phyloP scores from a whole-genome alignment of 2,113 vertebrate genomes.

The Macaca fascicularis region DNA sequence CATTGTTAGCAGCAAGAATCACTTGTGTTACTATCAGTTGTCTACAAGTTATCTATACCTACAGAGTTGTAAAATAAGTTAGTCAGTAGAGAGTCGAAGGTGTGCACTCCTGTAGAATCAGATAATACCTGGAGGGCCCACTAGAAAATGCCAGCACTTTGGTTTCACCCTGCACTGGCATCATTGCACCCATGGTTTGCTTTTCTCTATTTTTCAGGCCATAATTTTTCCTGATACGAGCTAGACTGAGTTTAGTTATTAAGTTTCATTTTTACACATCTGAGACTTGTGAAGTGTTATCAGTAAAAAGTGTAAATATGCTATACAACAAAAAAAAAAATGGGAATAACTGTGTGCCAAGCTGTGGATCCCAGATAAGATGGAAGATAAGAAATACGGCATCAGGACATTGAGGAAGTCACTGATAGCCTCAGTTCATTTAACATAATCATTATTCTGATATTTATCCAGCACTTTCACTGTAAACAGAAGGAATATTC shows the following conservation, averaged over 20 bases:
- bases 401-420: not conserved
- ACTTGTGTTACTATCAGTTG: not conserved
- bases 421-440: not conserved
- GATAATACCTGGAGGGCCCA: not conserved
- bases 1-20: not conserved
- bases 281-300: not conserved
- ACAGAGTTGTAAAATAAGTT: not conserved
- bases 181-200: not conserved
- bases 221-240: not conserved
- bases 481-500: not conserved
- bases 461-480: not conserved
- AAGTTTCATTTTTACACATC: constrained; percentile 22
- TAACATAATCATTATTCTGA: not conserved
- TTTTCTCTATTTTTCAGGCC: not conserved
- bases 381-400: not conserved
- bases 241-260: not conserved
- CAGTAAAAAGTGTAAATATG: not conserved
- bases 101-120: not conserved
- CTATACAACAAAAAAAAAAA: not conserved
- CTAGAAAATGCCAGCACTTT: not conserved
- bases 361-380: not conserved
- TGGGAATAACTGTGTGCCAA: not conserved
- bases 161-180: not conserved
- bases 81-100: not conserved
- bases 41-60: not conserved